Base-by-base conservation (phyloP, 1,140 invertebrate genomes). In the Euura lappo region DNA sequence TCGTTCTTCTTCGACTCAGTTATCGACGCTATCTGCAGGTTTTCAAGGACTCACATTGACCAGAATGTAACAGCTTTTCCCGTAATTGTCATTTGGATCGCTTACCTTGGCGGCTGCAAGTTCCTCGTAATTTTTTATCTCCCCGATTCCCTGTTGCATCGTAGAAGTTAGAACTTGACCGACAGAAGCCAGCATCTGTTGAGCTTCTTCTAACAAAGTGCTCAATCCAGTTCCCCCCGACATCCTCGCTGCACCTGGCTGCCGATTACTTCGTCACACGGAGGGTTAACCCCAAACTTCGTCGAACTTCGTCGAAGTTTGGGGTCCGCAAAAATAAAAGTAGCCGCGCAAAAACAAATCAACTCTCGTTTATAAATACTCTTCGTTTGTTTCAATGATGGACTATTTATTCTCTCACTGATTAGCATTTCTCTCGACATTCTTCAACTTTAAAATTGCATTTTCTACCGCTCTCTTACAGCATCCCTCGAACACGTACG, bases 71-170 rank as follows among this genome's bases (percentile, higher is more conserved):
- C 13, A 60, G 6, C 3, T 60, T 60, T 60, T n/a, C 8, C 10
- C 51, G 13, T n/a, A n/a, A 60, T 6, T 3, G 3, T 11, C 3
- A n/a, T 6, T 60, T 8, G 4, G 13, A 2, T 60, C 3, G 10
- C 51, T 4, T 74, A 78, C 75, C 66, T 71, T 68, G 5, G 70
- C n/a, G 8, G 45, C 70, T 8, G 75, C 75, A 45, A 72, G 69
- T 60, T 77, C 73, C 68, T 79, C 73, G 6, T 75, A 77, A 74
- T 77, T 70, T 42, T 67, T 73, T 13, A 76, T 45, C 51, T 75
- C 68, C 8, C 70, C 67, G 43, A 75, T n/a, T 68, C 74, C 72
- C 43, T 69, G 60, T 60, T 77, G 72, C 65, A 79, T 60, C 8
- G 74, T 77, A 51, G 76, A 66, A 51, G 64, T 43, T 70, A 79